Evolutionary conservation across 2,888 invertebrate species (phyloP).

Genomic region (Strigamia transsilvanica): DNA sequence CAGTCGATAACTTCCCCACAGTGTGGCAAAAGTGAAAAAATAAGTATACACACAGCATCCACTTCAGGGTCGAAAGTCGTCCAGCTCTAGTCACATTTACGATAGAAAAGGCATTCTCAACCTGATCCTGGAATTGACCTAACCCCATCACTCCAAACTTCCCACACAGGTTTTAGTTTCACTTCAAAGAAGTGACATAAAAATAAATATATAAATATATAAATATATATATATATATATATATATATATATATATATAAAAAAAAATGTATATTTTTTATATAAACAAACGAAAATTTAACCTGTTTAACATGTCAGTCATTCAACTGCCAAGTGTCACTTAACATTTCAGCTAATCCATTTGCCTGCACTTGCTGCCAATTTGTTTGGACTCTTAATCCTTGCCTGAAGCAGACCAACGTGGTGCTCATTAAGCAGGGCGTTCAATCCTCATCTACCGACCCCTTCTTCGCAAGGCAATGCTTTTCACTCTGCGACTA

Average conservation of each 20-base stretch:
- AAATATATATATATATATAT: too few relatives aligned
- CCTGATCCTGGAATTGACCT: background rate
- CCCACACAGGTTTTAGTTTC: background rate
- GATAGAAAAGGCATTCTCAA: background rate
- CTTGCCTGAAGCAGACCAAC: conserved; percentile 36
- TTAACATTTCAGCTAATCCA: conserved; percentile 28
- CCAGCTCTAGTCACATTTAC: background rate
- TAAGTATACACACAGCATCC: background rate
- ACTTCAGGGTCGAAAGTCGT: conserved; percentile 6
- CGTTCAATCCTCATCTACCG: conserved; percentile 40
- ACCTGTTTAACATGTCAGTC: conserved; percentile 12
- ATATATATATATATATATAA: too few relatives aligned
- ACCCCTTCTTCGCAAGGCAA: conserved; percentile 33
- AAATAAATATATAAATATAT: too few relatives aligned
- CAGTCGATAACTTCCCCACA: background rate
- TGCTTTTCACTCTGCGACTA: conserved; percentile 44
- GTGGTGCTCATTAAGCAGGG: conserved; percentile 42
- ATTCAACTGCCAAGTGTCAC: conserved; percentile 24
- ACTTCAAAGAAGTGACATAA: background rate
- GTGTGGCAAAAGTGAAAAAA: background rate
- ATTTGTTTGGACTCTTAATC: conserved; percentile 44
- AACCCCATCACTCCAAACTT: conserved; percentile 10
- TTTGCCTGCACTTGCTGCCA: conserved; percentile 36
- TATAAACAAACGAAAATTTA: background rate
- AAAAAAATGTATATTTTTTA: too few relatives aligned